Base-by-base conservation (phyloP, 2,113 vertebrate genomes). In the Lichenostomus cassidix region DNA sequence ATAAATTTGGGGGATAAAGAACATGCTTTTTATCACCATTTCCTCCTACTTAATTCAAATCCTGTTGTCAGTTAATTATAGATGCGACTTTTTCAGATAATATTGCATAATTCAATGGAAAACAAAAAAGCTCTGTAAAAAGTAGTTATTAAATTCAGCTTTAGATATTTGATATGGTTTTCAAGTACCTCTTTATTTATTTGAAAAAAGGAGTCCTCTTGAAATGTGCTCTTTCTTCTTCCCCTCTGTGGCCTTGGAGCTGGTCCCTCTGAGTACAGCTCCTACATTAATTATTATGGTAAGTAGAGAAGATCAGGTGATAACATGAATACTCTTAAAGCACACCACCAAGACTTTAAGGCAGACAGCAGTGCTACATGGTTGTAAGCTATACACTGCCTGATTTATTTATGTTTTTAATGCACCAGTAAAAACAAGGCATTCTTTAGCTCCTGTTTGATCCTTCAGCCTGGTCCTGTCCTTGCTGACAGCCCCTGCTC, bases 181-280 rank as follows among this genome's bases (percentile, higher is more conserved):
- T 97, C 96, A 94, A 97, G 86, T 88, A 87, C 68, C 87, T 93
- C 94, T 97, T 95, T 97, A 95, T 97, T 97, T 98, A 90, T 95
- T 95, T 96, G 93, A 78, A 78, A 91, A 83, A 91, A 90, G 42
- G 70, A 92, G 95, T 92, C 83, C 79, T 97, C 95, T 94, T 96
- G 73, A 97, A 97, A 96, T 80, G 80, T 75, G 56, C 73, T 95
- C 96, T 86, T 91, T 96, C 80, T 92, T 94, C 94, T 89, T 91
- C 83, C 83, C 81, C 74, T 93, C 88, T 84, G 90, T 87, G 95
- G 81, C 94, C 87, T 96, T 95, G 94, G 91, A 95, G 84, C 76
- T 68, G 12, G 23, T 95, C 88, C 87, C 91, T 92, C 89, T 84
- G 94, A 95, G 90, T 84, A 56, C 76, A 50, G 71, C 92, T 94